phyloP scores from a whole-genome alignment of 2,797 vertebrate species.

The Darevskia nairensis region DNA sequence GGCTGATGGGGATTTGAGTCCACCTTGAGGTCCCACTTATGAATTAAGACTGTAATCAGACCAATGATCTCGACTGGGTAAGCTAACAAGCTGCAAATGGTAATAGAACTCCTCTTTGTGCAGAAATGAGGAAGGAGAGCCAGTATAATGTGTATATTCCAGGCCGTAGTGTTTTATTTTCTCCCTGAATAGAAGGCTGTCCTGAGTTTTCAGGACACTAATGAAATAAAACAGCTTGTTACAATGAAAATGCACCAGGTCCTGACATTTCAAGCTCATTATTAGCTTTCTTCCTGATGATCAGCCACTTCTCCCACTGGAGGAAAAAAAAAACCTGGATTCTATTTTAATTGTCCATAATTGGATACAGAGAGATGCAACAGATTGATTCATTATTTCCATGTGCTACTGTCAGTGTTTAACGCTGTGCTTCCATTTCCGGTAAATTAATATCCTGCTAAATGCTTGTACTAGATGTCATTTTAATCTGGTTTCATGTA shows the following conservation, averaged over 20 bases:
- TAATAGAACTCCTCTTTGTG: background rate
- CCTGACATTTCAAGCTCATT: constrained; percentile 50
- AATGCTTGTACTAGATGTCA: constrained; percentile 54
- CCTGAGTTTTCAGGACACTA: constrained; percentile 17
- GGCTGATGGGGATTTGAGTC: too few species aligned
- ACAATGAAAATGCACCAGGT: constrained; percentile 39
- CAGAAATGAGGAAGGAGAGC: constrained; percentile 20
- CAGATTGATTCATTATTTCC: constrained; percentile 73
- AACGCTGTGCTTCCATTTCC: constrained; percentile 41
- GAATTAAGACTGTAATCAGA: background rate
- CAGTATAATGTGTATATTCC: background rate
- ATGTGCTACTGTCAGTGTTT: constrained; percentile 58
- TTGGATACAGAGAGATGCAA: constrained; percentile 67
- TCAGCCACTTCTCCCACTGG: constrained; percentile 54
- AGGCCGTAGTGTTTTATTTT: background rate
- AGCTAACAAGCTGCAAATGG: background rate
- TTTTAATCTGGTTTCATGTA: constrained; percentile 49
- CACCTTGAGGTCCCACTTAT: background rate
- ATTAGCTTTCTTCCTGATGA: constrained; percentile 54
- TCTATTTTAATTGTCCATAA: constrained; percentile 72
- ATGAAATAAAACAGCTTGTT: constrained; percentile 29
- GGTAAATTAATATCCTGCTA: constrained; percentile 45
- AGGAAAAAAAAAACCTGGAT: constrained; percentile 21
- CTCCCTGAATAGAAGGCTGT: constrained; percentile 16
- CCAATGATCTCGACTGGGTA: background rate